Evolutionary conservation across 1,140 invertebrate species (phyloP).

Genomic region (Macrocentrus cingulum): DNA sequence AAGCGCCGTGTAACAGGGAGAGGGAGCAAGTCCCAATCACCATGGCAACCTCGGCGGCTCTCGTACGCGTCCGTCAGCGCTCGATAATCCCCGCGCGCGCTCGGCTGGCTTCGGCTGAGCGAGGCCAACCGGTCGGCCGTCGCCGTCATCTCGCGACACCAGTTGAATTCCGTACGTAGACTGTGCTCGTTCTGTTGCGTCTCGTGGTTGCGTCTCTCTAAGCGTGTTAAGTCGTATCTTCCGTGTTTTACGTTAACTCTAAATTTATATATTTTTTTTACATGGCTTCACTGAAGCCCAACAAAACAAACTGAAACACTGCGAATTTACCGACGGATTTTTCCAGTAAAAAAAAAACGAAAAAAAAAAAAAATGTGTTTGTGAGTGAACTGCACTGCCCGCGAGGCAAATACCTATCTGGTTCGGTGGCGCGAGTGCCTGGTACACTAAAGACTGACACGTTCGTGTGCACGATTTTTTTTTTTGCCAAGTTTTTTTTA

Average conservation of each 20-base stretch:
- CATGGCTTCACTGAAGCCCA: neutral
- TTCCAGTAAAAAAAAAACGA: neutral
- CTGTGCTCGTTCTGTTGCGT: conserved; percentile 24
- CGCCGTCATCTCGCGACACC: conserved; percentile 39
- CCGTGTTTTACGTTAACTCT: neutral
- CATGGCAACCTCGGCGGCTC: conserved; percentile 41
- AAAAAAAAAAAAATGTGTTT: conserved; percentile 14
- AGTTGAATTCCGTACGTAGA: conserved; percentile 46
- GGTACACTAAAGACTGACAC: conserved; percentile 19
- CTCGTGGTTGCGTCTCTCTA: neutral
- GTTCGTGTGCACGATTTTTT: neutral
- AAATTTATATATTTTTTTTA: no score
- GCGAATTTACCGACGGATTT: no score
- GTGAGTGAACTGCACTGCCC: conserved; percentile 38
- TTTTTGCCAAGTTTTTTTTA: neutral
- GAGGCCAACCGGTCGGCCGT: conserved; percentile 50
- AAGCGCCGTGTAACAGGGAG: conserved; percentile 17
- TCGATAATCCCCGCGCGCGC: conserved; percentile 31
- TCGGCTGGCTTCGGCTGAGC: conserved; percentile 35
- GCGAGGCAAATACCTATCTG: conserved; percentile 49
- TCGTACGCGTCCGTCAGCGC: conserved; percentile 21
- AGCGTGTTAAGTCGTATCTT: conserved; percentile 7
- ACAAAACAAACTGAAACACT: no score
- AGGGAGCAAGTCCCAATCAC: conserved; percentile 39
- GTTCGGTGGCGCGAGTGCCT: conserved; percentile 33